Base-by-base conservation (phyloP, 2,888 invertebrate species). In the Galeopsomyia nigrocyanea region DNA sequence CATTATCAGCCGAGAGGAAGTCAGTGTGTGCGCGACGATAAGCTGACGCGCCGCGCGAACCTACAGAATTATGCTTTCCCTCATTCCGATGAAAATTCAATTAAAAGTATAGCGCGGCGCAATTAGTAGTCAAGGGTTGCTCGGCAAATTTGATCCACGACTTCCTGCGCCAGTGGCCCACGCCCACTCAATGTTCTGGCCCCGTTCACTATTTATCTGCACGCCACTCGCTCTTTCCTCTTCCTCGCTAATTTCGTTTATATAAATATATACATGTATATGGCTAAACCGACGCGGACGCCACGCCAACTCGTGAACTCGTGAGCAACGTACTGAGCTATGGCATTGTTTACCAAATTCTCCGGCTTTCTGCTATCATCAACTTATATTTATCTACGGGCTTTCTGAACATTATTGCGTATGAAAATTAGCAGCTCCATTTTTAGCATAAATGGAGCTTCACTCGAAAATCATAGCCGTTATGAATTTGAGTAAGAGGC, bases 81-180 rank as follows among this genome's bases (percentile, higher is more conserved):
- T 39, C 39, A n/a, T n/a, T 39, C 39, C 13, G 26, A 26, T 5
- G 26, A 26, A 26, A 26, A 3, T 5, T 26, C 26, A 26, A 26
- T 26, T 26, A 26, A 26, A 26, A 26, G 26, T 26, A 26, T 3
- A 2, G 26, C 26, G 26, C 26, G 26, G 26, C 26, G 26, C 26
- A 5, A 5, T 6, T 26, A 56, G 10, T 10, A 26, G 13, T 14
- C 6, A 22, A 22, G 56, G 51, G 51, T 19, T 51, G 16, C 75
- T 78, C 49, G 74, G 77, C 78, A 81, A 82, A 80, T 83, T 82
- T 84, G 84, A 84, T 84, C 83, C 84, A 84, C 83, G 81, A 80
- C 84, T 84, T 84, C 84, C 84, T 84, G 83, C 68, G 65, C n/a
- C n/a, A 66, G 78, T 79, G 79, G 78, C 76, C 80, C 83, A 82